A percentile compares a stretch with the other conserved stretches of the same genome.
phyloP scores from a whole-genome alignment of 2,888 invertebrate species.

The Coelopa pilipes region DNA sequence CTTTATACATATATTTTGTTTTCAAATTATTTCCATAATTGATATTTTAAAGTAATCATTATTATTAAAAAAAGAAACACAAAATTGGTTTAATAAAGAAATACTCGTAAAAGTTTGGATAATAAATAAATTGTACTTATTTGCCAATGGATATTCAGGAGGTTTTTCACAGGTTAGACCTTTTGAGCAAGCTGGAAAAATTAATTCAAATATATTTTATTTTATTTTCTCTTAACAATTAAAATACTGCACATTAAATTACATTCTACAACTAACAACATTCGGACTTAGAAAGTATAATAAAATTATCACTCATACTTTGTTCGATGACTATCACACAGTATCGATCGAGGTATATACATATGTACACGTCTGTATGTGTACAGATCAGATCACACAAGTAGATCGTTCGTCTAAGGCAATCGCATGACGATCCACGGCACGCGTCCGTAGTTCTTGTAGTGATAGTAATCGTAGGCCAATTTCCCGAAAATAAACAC shows the following conservation, averaged over 20 bases:
- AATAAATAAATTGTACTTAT: background rate
- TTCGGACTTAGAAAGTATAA: too few species aligned
- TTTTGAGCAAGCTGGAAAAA: too few species aligned
- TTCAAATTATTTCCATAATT: too few species aligned
- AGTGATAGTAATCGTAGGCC: slow-evolving; percentile 83
- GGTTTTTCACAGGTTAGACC: too few species aligned
- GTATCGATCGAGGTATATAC: too few species aligned
- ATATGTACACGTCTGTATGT: too few species aligned
- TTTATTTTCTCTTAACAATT: too few species aligned
- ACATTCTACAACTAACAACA: too few species aligned
- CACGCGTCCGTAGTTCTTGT: slow-evolving; percentile 80
- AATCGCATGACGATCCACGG: slow-evolving; percentile 87
- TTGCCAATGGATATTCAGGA: background rate
- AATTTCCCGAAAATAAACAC: slow-evolving; percentile 79
- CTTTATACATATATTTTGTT: background rate
- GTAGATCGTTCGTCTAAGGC: slow-evolving; percentile 68
- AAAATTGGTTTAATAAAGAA: background rate
- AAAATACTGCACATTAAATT: too few species aligned
- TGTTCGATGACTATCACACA: too few species aligned
- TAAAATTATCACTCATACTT: too few species aligned
- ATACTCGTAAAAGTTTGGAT: slow-evolving; percentile 3
- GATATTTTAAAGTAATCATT: background rate
- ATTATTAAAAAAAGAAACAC: background rate
- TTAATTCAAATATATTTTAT: too few species aligned
- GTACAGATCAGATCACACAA: background rate